phyloP scores from a whole-genome alignment of 2,888 invertebrate genomes.

The Deroplatys truncata region DNA sequence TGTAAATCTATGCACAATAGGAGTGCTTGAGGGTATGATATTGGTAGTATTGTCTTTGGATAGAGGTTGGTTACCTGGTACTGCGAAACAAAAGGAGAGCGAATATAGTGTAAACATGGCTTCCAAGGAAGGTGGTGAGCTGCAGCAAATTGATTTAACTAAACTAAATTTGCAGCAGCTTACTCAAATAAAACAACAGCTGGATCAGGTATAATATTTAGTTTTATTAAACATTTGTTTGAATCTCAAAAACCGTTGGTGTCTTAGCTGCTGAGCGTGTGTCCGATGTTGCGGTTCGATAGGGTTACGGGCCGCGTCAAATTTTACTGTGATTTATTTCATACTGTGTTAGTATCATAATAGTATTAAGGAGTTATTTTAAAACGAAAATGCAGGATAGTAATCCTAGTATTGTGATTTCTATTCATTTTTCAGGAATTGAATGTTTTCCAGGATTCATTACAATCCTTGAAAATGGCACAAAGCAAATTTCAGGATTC shows the following conservation, averaged over 20 bases:
- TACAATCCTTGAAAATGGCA: conserved; percentile 84
- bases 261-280: too few species aligned
- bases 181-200: conserved; percentile 77
- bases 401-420: too few species aligned
- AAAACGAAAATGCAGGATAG: too few species aligned
- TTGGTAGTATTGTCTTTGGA: too few species aligned
- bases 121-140: conserved; percentile 52
- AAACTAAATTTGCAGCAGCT: conserved; percentile 77
- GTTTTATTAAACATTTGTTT: not conserved
- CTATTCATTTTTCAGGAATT: conserved; percentile 61
- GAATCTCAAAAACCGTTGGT: not conserved
- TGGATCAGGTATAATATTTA: conserved; percentile 65
- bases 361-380: too few species aligned
- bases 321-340: too few species aligned
- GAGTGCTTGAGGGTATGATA: too few species aligned
- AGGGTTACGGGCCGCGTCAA: too few species aligned
- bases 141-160: conserved; percentile 76
- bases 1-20: too few species aligned
- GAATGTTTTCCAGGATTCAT: conserved; percentile 81
- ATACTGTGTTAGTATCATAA: too few species aligned
- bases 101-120: conserved; percentile 8
- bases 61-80: too few species aligned
- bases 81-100: not conserved
- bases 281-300: too few species aligned
- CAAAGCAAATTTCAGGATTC: conserved; percentile 88